Evolutionary conservation across 2,888 invertebrate species (phyloP).

Genomic region (Noctua pronuba): DNA sequence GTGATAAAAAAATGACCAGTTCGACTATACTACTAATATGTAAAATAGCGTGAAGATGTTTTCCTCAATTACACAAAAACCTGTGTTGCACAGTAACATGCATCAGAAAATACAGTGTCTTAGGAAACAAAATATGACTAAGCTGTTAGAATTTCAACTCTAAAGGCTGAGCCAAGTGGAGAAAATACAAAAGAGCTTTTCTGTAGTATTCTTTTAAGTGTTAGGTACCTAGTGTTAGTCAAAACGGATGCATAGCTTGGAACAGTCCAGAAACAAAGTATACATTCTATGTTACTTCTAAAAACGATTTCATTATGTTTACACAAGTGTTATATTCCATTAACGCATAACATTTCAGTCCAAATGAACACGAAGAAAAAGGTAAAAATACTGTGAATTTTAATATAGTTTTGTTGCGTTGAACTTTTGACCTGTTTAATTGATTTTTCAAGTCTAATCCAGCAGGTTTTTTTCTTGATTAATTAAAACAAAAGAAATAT

Average conservation of each 20-base stretch:
- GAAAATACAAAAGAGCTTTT: too few relatives aligned
- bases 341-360: not conserved
- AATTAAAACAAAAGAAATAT: not conserved
- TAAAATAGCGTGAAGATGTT: not conserved
- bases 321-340: slow-evolving; percentile 10
- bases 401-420: not conserved
- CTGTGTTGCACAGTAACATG: not conserved
- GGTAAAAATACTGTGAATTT: not conserved
- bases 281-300: not conserved
- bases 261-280: not conserved
- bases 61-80: not conserved
- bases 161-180: not conserved
- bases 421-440: not conserved
- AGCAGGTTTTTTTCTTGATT: not conserved
- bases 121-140: not conserved
- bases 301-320: slow-evolving; percentile 4
- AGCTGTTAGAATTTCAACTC: not conserved
- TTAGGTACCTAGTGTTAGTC: not conserved
- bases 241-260: not conserved
- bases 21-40: not conserved
- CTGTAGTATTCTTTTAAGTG: not conserved
- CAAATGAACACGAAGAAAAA: not conserved
- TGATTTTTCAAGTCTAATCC: not conserved
- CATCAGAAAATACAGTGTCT: not conserved
- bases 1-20: not conserved